Base-by-base conservation (phyloP, 2,797 vertebrate genomes). In the Liparis tanakae region DNA sequence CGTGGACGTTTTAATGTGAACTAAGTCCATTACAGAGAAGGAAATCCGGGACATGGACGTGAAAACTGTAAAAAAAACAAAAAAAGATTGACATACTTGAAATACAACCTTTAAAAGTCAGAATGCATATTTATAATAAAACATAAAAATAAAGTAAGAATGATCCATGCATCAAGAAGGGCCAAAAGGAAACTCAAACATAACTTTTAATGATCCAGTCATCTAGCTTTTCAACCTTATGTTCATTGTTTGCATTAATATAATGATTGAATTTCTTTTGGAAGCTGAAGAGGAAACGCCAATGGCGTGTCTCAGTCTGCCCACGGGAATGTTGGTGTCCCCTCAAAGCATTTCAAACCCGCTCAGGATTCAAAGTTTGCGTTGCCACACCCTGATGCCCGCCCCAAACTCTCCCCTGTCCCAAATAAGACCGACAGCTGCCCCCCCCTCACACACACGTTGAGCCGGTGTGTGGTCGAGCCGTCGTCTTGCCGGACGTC, bases 391-490 rank as follows among this genome's bases (percentile, higher is more conserved):
- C 85, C 76, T 18, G 56, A 68, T 57, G 57, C 66, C 14, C 63
- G 44, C 62, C 62, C 74, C 30, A 1, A 64, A 65, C 60, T 67
- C 57, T 61, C 57, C 71, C 61, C 53, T 56, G 36, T 84, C 71
- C 65, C 58, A 48, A 78, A 86, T 69, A 71, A 67, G 72, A 76
- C 51, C 50, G 86, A 82, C 91, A 92, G 85, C 88, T 91, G 10
- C 60, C 54, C 74, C 67, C 41, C 14, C 60, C 58, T 36, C 8
- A 37, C 59, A 78, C 74, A 53, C 25, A 4, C 9, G 85, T 78
- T 77, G n/a, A 63, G 59, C 41, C 30, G 17, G 63, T 59, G 70
- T 84, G 76, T 81, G 76, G 80, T 84, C 85, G 73, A 78, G 50
- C 70, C n/a, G n/a, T n/a, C n/a, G n/a, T n/a, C n/a, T 69, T 55